Evolutionary conservation across 2,888 invertebrate species (phyloP), one percentile per base, ranked within the genome.

Genomic region (Pandemis cinnamomeana): DNA sequence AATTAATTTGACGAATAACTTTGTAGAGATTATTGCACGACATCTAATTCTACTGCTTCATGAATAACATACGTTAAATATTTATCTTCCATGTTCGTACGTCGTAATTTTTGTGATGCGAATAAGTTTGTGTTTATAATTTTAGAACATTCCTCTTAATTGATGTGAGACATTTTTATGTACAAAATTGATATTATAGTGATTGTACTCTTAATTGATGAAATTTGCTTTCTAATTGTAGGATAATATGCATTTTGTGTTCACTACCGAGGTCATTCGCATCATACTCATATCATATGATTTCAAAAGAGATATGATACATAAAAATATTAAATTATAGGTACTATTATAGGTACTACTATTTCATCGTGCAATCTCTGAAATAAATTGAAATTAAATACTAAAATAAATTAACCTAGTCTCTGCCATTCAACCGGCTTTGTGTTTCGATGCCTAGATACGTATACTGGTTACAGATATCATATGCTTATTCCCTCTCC

Each of bases 151-250:
- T 66, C 51, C 67, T 48, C 67, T 53, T 5, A 67, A 53, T 15
- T 10, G 10, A 53, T 58, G 27, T 58, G 27, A 15, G 8, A 55
- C 53, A 55, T 58, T 58, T 58, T 58, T 5, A n/a, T 67, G 53
- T 53, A 53, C 67, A 67, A 53, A 53, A 53, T 46, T 51, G 53
- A 67, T 53, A 41, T 51, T 51, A 53, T 53, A 51, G 41, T 36
- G 41, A 58, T 4, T 4, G 27, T 27, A 27, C 11, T 55, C 20
- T 15, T 55, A 55, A n/a, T 51, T 55, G 15, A 15, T 55, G 6
- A 55, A 51, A 55, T 55, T 15, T 8, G 15, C 20, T 55, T 20
- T 55, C 53, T 15, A 55, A 55, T 7, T 55, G 4, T 15, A 55
- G 53, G 3, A 55, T 6, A 2, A 8, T 20, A 8, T n/a, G 53